Evolutionary conservation across 2,113 vertebrate species (phyloP).

Genomic region (Papio anubis): DNA sequence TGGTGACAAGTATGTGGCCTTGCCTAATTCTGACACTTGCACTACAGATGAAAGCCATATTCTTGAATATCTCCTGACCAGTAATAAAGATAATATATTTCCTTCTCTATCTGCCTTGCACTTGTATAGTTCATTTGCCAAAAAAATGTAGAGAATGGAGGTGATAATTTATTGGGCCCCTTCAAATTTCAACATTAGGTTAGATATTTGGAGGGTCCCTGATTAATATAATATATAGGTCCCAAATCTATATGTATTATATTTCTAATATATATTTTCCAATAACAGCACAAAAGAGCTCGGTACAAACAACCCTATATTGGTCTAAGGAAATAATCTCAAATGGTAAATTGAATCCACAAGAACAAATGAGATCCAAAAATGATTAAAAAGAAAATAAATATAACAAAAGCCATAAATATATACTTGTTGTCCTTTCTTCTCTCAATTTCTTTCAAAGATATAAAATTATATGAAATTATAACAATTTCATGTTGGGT

Average conservation of each 20-base stretch:
- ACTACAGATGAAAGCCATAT: background rate
- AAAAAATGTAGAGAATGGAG: background rate
- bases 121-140: background rate
- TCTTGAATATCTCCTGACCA: background rate
- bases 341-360: background rate
- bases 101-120: background rate
- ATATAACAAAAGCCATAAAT: background rate
- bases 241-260: background rate
- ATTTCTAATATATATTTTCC: background rate
- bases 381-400: background rate
- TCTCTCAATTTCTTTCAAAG: background rate
- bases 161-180: background rate
- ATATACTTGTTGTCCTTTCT: background rate
- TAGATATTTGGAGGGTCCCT: background rate
- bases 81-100: background rate
- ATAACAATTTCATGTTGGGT: background rate
- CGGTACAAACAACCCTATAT: background rate
- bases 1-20: background rate
- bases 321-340: background rate
- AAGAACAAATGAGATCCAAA: background rate
- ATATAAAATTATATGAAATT: background rate
- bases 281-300: background rate
- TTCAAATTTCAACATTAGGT: background rate
- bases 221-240: too few relatives aligned
- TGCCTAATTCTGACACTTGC: background rate